These are phyloP conservation scores for Emydura subglobosa DNA, from an alignment of 2,113 vertebrate genomes.

Conservation along the genomic window DNA sequence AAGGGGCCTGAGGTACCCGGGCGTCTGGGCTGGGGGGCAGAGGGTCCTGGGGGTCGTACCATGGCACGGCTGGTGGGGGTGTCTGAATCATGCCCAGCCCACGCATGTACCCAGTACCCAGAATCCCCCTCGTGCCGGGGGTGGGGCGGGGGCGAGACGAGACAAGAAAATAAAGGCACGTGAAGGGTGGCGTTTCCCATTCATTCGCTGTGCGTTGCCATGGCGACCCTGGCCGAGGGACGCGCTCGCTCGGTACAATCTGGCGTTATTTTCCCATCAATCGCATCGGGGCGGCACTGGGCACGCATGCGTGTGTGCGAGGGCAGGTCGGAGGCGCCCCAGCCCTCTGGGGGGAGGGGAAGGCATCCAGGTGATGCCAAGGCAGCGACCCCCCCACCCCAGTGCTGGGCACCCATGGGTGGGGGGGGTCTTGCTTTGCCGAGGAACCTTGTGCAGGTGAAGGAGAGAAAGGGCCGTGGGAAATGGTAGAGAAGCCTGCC, in stretches of 20 bases:
- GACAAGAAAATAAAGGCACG: neutral
- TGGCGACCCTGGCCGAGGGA: conserved; percentile 45
- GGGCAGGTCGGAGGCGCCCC: neutral
- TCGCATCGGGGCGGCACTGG: conserved; percentile 59
- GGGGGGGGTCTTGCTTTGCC: neutral
- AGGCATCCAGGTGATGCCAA: neutral
- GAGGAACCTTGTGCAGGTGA: neutral
- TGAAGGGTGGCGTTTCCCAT: neutral
- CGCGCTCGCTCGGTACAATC: conserved; percentile 44
- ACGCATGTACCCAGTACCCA: neutral
- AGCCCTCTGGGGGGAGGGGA: neutral
- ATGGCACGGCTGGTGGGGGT: no score
- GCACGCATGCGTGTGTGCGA: conserved; percentile 36
- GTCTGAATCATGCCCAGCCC: neutral
- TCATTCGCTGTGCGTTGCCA: conserved; percentile 64
- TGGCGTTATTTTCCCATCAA: conserved; percentile 71
- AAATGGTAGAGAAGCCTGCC: neutral
- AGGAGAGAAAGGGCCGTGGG: neutral
- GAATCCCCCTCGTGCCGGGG: neutral
- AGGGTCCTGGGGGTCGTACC: no score
- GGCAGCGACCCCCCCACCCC: neutral
- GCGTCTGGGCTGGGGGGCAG: no score
- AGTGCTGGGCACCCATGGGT: neutral
- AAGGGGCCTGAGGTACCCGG: no score
- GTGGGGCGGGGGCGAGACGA: neutral